A percentile compares a stretch with the other conserved stretches of the same genome.
phyloP scores from a whole-genome alignment of 1,140 invertebrate genomes.

The Drosophila seguyi region DNA sequence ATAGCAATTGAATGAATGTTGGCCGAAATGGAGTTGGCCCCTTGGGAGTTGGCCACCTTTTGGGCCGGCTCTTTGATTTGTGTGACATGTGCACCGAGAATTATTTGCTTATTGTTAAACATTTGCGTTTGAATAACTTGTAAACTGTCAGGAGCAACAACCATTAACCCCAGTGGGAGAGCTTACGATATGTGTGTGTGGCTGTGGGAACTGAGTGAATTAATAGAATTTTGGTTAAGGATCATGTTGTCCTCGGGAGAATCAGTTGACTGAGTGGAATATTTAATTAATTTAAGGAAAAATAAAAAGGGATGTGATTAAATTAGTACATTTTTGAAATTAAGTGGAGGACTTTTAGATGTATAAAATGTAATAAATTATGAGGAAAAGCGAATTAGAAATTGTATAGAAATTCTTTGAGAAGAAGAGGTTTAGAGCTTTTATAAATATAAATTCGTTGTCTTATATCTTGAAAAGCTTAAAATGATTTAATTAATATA shows the following conservation, averaged over 20 bases:
- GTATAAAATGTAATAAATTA: too few relatives aligned
- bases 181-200: not conserved
- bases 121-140: slow-evolving; percentile 62
- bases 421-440: too few relatives aligned
- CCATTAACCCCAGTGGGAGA: slow-evolving; percentile 58
- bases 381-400: too few relatives aligned
- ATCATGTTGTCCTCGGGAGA: not conserved
- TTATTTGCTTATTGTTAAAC: slow-evolving; percentile 79
- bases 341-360: too few relatives aligned
- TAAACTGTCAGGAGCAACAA: slow-evolving; percentile 39
- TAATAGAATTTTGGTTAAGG: not conserved
- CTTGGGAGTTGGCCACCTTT: slow-evolving; percentile 31
- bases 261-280: not conserved
- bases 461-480: too few relatives aligned
- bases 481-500: too few relatives aligned
- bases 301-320: too few relatives aligned
- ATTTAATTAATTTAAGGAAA: slow-evolving; percentile 17
- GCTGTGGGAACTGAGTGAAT: not conserved
- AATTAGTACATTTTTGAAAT: too few relatives aligned
- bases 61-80: slow-evolving; percentile 43
- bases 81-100: slow-evolving; percentile 71
- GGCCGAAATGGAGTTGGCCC: slow-evolving; percentile 41
- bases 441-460: too few relatives aligned
- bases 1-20: slow-evolving; percentile 68
- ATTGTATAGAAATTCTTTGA: too few relatives aligned